phyloP scores from a whole-genome alignment of 2,113 vertebrate genomes.

The Aptenodytes patagonicus region DNA sequence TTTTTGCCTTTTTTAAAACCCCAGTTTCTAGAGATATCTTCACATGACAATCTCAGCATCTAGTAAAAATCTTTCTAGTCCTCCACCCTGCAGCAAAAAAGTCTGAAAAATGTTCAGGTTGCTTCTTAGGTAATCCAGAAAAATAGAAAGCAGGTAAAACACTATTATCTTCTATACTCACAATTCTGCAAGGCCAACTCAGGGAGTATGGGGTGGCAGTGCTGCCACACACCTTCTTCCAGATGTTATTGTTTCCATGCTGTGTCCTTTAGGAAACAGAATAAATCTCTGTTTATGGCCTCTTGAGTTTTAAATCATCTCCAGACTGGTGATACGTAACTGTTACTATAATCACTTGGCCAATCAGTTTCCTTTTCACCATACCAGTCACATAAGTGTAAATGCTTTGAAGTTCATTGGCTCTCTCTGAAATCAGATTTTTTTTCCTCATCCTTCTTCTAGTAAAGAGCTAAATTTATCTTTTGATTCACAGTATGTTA shows the following conservation, averaged over 20 bases:
- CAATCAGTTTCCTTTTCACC: not conserved
- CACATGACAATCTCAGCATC: not conserved
- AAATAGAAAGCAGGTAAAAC: not conserved
- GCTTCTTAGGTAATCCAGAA: not conserved
- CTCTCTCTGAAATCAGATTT: not conserved
- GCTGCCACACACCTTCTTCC: not conserved
- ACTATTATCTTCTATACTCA: not conserved
- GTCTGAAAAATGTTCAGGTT: not conserved
- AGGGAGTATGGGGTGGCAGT: not conserved
- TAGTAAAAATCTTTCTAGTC: not conserved
- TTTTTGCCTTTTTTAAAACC: not conserved
- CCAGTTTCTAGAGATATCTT: not conserved
- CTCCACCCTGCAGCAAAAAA: not conserved
- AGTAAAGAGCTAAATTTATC: not conserved
- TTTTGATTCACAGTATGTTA: not conserved
- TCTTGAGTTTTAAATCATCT: not conserved
- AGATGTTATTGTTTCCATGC: not conserved
- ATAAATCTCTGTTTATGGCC: not conserved
- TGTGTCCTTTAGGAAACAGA: not conserved
- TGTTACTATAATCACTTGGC: not conserved
- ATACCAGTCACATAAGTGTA: not conserved
- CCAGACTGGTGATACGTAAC: not conserved
- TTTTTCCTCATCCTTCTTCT: not conserved
- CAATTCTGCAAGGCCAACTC: not conserved
- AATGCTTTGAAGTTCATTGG: not conserved